Evolutionary conservation across 2,113 vertebrate species (phyloP).

Genomic region (Climacteris rufus): DNA sequence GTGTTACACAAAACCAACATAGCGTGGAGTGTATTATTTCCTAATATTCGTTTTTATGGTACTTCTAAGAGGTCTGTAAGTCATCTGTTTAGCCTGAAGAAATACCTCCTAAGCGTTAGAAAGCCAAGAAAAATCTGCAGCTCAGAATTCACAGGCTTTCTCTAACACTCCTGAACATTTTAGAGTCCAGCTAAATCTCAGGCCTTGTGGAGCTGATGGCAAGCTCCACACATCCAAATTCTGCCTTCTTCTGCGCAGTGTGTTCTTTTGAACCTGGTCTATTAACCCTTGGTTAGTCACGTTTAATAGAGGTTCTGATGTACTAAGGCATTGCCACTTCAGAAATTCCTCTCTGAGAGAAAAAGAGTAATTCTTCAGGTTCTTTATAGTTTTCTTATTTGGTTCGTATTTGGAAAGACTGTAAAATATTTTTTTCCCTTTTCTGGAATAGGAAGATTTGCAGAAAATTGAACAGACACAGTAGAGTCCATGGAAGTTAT

Average conservation of each 20-base stretch:
- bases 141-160: slow-evolving; percentile 1
- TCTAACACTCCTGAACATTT: background rate
- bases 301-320: background rate
- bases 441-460: background rate
- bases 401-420: background rate
- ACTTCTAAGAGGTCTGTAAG: slow-evolving; percentile 35
- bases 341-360: background rate
- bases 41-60: slow-evolving; percentile 8
- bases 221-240: background rate
- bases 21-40: background rate
- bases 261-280: background rate
- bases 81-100: slow-evolving; percentile 40
- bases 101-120: slow-evolving; percentile 12
- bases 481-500: background rate
- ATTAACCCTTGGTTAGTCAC: background rate
- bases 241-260: background rate
- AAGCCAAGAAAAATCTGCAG: background rate
- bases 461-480: background rate
- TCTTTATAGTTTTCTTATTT: background rate
- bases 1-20: background rate
- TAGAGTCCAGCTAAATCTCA: background rate
- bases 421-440: background rate
- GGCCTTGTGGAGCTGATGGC: background rate
- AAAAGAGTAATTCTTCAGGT: background rate
- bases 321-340: background rate